Base-by-base conservation (phyloP, 2,888 invertebrate genomes). In the Pterostichus niger region DNA sequence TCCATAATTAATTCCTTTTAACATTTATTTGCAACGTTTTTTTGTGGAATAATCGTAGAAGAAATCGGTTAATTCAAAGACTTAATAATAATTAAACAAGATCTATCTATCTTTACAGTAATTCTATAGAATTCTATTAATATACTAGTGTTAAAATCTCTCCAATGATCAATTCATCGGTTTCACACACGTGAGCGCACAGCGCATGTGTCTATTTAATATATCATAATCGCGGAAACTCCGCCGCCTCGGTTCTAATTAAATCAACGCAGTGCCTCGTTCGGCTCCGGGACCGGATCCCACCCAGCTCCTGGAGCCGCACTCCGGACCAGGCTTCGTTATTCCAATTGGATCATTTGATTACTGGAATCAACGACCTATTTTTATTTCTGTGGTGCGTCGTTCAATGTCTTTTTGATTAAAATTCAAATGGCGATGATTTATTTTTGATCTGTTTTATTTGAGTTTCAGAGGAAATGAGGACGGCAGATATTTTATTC, bases 321-420 rank as follows among this genome's bases (percentile, higher is more conserved):
- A 11, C 33, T 75, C 46, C 75, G 17, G 52, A 31, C 40, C 40
- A 40, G 40, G 75, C 75, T 75, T 49, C 44, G 73, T 44, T 52
- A 75, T 49, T 75, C 46, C 33, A 46, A 75, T 17, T 49, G 24
- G 75, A 75, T 75, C 75, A 75, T 75, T 75, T 75, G 75, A 75
- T 75, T 75, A 75, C 52, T 13, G 64, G 31, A 13, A 35, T 3
- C 31, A 9, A 24, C 64, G 64, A 64, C 64, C 64, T 64, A 64
- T 64, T 64, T 64, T 64, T 64, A 35, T 64, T 64, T 59, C 64
- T n/a, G 13, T 35, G 64, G 31, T 35, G 9, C 35, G 64, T 35
- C 59, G 31, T 10, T 61, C 33, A 35, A 35, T 64, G 64, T 64
- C 64, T 64, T 64, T 64, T 35, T 64, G n/a, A 64, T 64, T 64